phyloP scores from a whole-genome alignment of 35 echinoderm and acorn worm genomes.

The Hemicentrotus pulcherrimus region DNA sequence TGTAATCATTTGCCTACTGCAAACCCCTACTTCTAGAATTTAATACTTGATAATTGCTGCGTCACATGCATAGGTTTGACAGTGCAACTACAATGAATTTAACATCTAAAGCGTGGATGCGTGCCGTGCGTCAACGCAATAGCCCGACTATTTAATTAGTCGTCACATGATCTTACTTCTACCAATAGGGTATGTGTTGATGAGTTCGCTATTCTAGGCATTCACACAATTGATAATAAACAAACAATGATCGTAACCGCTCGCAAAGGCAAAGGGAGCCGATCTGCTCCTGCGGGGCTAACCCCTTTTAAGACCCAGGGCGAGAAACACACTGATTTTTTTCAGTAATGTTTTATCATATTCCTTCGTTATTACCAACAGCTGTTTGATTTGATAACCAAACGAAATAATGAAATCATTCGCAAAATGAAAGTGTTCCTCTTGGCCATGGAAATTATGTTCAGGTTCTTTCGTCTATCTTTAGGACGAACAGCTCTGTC shows the following conservation, averaged over 20 bases:
- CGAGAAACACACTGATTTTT: background rate
- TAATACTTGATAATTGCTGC: too few relatives aligned
- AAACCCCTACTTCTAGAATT: too few relatives aligned
- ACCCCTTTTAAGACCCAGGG: background rate
- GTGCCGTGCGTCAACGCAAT: too few relatives aligned
- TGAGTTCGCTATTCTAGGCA: background rate
- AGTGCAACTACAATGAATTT: too few relatives aligned
- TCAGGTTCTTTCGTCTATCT: background rate
- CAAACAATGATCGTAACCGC: background rate
- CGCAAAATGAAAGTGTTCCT: background rate
- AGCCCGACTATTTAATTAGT: too few relatives aligned
- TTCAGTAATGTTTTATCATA: background rate
- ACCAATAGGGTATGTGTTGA: background rate
- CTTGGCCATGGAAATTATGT: background rate
- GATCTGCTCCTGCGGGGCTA: background rate
- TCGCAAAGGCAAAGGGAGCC: background rate
- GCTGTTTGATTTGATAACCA: background rate
- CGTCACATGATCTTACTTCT: too few relatives aligned
- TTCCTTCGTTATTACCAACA: background rate
- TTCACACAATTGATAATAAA: background rate
- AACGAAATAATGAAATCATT: conserved; percentile 18
- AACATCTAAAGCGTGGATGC: too few relatives aligned
- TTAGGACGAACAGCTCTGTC: too few relatives aligned
- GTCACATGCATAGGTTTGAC: too few relatives aligned
- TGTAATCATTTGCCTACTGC: too few relatives aligned